Percentiles rank a stretch among this genome's conserved stretches.
Conservation (phyloP, 2,888 invertebrate species). For the Drosophila leonis region DNA sequence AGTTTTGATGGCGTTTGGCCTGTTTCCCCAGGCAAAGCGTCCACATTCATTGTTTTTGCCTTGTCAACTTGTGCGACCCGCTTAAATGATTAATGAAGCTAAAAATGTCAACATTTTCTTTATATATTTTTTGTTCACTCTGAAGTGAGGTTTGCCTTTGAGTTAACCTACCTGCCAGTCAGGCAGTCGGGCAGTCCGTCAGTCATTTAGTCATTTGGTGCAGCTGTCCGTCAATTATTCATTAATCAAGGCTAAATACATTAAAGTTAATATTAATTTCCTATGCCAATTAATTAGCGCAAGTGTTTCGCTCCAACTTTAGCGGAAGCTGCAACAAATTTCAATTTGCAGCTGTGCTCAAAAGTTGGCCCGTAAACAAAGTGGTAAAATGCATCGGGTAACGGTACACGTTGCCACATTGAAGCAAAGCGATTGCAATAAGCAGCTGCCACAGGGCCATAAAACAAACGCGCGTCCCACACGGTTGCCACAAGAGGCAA, state of each 20-base stretch:
- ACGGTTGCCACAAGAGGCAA: constrained; percentile 11
- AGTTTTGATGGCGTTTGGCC: constrained; percentile 33
- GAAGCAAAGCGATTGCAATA: constrained; percentile 79
- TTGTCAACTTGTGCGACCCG: constrained; percentile 55
- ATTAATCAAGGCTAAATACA: constrained; percentile 76
- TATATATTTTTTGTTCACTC: constrained; percentile 35
- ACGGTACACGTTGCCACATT: constrained; percentile 67
- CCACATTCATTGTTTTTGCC: constrained; percentile 38
- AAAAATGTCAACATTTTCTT: constrained; percentile 63
- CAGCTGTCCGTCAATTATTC: constrained; percentile 66
- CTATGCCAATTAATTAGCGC: constrained; percentile 72
- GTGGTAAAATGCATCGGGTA: constrained; percentile 48
- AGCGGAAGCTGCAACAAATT: constrained; percentile 61
- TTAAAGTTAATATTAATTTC: constrained; percentile 74
- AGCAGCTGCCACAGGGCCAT: constrained; percentile 70
- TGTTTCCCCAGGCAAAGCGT: neutral
- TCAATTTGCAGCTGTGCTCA: constrained; percentile 65
- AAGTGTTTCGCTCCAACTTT: constrained; percentile 44
- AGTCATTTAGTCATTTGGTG: constrained; percentile 21
- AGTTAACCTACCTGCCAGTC: constrained; percentile 42
- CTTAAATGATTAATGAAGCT: constrained; percentile 76
- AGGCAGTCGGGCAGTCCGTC: constrained; percentile 4
- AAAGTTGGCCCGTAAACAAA: constrained; percentile 69
- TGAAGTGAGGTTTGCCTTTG: constrained; percentile 45
- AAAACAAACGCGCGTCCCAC: constrained; percentile 63